Evolutionary conservation across 1,140 invertebrate species (phyloP), one percentile per base, ranked within the genome.

Genomic region (Lucilia sericata): DNA sequence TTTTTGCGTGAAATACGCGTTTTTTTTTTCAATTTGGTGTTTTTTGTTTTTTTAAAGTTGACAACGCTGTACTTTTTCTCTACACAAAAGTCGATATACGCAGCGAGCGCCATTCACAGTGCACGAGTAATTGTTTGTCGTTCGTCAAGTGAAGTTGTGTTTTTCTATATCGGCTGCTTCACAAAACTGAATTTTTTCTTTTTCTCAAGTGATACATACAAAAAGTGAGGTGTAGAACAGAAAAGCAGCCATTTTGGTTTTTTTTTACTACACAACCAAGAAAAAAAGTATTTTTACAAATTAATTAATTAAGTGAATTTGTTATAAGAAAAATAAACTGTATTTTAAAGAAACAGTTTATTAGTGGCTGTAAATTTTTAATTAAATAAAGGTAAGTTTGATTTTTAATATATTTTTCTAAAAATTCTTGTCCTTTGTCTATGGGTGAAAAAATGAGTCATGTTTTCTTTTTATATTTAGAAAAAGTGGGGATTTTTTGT

Each of bases 201-300:
- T 80, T 30, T 80, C 42, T 80, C 42, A 80, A 80, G 76, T 80
- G 36, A 49, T 19, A 80, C 42, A 80, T 21, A 80, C 42, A 42
- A 51, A 70, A 70, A 70, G 19, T 70, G n/a, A 19, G 65, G 65
- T 70, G 65, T 70, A 70, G 42, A 51, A 51, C n/a, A 21, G 3
- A 80, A 30, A 21, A 80, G 76, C 76, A 80, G 76, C 76, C 76
- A 80, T 80, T 80, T 80, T 80, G 76, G 36, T 47, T 80, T 80
- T 80, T n/a, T 80, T 8, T 8, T 10, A 42, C 42, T 8, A 8
- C 8, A 70, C 65, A 70, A 70, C 65, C 12, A 80, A 80, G n/a
- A 51, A 80, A 47, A 21, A 17, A 49, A 80, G n/a, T 80, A 51
- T 80, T 78, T 49, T 13, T 49, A 21, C 75, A 78, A 78, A 47